These are phyloP conservation scores for Acanthurus tractus DNA, from an alignment of 2,797 vertebrate genomes.

Conservation along the genomic window DNA sequence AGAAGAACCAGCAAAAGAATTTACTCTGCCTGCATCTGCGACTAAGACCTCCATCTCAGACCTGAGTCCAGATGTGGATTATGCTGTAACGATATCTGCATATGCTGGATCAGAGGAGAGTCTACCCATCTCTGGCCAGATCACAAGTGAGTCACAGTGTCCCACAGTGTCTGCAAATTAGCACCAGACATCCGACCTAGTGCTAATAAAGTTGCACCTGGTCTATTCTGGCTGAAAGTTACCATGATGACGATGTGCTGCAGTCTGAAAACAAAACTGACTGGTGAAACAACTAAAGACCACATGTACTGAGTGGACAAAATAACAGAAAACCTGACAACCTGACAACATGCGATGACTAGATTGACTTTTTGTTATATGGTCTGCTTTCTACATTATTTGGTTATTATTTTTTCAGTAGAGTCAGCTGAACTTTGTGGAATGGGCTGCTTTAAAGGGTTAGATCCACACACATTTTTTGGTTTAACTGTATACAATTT, in stretches of 20 bases:
- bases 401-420: no score
- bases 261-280: background rate
- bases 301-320: background rate
- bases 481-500: no score
- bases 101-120: slow-evolving; percentile 90
- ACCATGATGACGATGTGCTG: background rate
- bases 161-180: slow-evolving; percentile 18
- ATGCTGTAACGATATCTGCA: slow-evolving; percentile 90
- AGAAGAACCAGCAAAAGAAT: slow-evolving; percentile 91
- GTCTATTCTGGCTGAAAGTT: slow-evolving; percentile 23
- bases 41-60: slow-evolving; percentile 91
- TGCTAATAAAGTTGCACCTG: slow-evolving; percentile 28
- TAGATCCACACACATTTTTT: no score
- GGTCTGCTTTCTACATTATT: background rate
- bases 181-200: slow-evolving; percentile 18
- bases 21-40: slow-evolving; percentile 88
- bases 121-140: slow-evolving; percentile 91
- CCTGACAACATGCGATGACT: background rate
- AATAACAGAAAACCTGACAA: slow-evolving; percentile 6
- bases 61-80: slow-evolving; percentile 90
- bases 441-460: no score
- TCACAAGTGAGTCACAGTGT: slow-evolving; percentile 90
- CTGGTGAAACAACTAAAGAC: background rate
- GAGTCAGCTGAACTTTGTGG: no score
- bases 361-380: background rate